Evolutionary conservation across 2,797 vertebrate genomes (phyloP), one percentile per base, ranked within the genome.

Genomic region (Schizopygopsis pylzovi): DNA sequence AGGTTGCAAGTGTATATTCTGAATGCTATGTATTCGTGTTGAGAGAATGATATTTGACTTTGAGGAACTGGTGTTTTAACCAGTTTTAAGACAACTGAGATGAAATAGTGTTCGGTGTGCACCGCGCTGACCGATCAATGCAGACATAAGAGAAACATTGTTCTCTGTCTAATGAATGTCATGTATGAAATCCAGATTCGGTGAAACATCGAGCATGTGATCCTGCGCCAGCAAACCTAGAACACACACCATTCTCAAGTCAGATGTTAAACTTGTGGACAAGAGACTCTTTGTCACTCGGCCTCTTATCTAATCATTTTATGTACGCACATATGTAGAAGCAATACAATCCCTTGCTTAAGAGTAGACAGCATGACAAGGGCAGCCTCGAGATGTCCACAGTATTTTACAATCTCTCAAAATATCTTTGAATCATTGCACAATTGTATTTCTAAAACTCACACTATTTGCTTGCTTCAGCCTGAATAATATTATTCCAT

Each of bases 211-310:
- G 87, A 91, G 88, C 92, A 91, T 92, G 92, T 91, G 91, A 94
- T 92, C 88, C 84, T 8, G 85, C 88, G 82, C 85, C 89, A 79
- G 82, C 87, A 87, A 86, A 82, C 90, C 67, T 49, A 89, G 84
- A 92, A 92, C 91, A 92, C 92, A 91, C 92, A 92, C 88, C 90
- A 91, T 92, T 92, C 88, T 93, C 84, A 79, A 93, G 93, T 95
- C 93, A 94, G 93, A 94, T 94, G 93, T 79, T 91, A 81, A 85
- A 76, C 83, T 41, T 20, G 16, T 81, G 84, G 92, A 94, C 94
- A 95, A 94, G 87, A 85, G 83, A 61, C 59, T 88, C 90, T 92
- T 94, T 95, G 93, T 94, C 85, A 56, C 87, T 84, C 90, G 89
- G 84, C 85, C 59, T 85, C 86, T 93, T 91, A 92, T 93, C 93